Conservation (phyloP, 2,797 vertebrate genomes). For the Parambassis ranga region DNA sequence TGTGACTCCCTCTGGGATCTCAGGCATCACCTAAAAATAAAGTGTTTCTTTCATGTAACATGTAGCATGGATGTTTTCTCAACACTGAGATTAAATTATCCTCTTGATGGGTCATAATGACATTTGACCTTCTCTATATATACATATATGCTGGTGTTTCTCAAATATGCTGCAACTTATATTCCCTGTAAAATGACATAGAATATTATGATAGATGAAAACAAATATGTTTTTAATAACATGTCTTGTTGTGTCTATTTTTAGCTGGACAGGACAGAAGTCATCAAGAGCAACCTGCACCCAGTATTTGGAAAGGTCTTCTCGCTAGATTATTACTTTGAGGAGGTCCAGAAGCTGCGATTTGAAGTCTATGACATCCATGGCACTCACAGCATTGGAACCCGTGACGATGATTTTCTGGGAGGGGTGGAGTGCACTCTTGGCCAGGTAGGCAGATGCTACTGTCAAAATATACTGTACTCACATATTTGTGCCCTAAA, state of each 20-base stretch:
- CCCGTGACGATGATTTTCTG: slow-evolving; percentile 91
- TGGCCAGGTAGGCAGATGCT: slow-evolving; percentile 85
- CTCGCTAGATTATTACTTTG: slow-evolving; percentile 92
- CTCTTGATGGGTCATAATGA: slow-evolving; percentile 33
- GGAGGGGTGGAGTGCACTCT: slow-evolving; percentile 93
- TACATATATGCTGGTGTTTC: not conserved
- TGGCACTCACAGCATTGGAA: slow-evolving; percentile 85
- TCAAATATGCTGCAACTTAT: slow-evolving; percentile 10
- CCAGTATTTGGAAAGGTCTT: slow-evolving; percentile 94
- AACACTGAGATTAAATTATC: slow-evolving; percentile 50
- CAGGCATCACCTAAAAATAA: too few relatives aligned
- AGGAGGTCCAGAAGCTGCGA: slow-evolving; percentile 95
- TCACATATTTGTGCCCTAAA: not conserved
- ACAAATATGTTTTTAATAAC: too few relatives aligned
- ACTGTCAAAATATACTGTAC: too few relatives aligned
- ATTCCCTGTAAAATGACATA: not conserved
- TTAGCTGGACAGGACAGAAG: slow-evolving; percentile 93
- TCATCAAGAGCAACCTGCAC: slow-evolving; percentile 95
- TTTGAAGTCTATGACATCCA: slow-evolving; percentile 95
- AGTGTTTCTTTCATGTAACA: too few relatives aligned
- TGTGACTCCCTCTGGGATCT: too few relatives aligned
- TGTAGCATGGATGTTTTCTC: slow-evolving; percentile 33
- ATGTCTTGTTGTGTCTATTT: slow-evolving; percentile 2
- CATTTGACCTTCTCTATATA: slow-evolving; percentile 19
- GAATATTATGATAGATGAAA: not conserved